Evolutionary conservation across 1,140 invertebrate genomes (phyloP).

Genomic region (Cyclina sinensis): DNA sequence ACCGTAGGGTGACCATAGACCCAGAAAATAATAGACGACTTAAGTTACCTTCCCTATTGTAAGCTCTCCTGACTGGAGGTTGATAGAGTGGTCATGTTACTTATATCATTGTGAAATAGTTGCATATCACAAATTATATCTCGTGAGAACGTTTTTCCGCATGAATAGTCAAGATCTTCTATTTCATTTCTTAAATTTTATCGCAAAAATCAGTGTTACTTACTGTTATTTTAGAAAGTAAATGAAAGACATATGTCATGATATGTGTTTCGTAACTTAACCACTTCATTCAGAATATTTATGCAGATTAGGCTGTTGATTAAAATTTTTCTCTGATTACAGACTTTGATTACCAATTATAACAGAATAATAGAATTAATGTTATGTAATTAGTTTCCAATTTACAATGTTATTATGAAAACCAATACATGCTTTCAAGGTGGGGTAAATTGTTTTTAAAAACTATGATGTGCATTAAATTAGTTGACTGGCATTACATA

Average conservation of each 20-base stretch:
- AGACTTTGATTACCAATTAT: conserved; percentile 48
- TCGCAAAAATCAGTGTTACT: conserved; percentile 25
- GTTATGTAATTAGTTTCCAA: conserved; percentile 48
- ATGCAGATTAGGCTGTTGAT: conserved; percentile 42
- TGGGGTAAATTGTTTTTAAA: not conserved
- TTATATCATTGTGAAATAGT: conserved; percentile 57
- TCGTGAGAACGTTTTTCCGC: conserved; percentile 58
- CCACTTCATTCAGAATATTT: conserved; percentile 11
- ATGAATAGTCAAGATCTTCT: conserved; percentile 17
- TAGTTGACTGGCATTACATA: not conserved
- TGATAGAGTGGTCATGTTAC: conserved; percentile 58
- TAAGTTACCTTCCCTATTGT: conserved; percentile 55
- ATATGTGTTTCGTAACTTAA: conserved; percentile 8
- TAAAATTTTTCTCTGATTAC: conserved; percentile 10
- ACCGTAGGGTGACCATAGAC: conserved; percentile 22
- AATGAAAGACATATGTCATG: conserved; percentile 23
- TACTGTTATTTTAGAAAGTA: conserved; percentile 62
- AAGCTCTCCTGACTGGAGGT: conserved; percentile 46
- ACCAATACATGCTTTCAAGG: not conserved
- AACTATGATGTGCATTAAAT: too few species aligned
- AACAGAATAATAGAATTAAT: conserved; percentile 31
- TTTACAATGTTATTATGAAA: conserved; percentile 41
- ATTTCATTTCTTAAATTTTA: conserved; percentile 50
- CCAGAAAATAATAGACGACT: conserved; percentile 64
- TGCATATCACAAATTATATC: conserved; percentile 62